Evolutionary conservation across 2,888 invertebrate species (phyloP).

Genomic region (Steinernema hermaphroditum): DNA sequence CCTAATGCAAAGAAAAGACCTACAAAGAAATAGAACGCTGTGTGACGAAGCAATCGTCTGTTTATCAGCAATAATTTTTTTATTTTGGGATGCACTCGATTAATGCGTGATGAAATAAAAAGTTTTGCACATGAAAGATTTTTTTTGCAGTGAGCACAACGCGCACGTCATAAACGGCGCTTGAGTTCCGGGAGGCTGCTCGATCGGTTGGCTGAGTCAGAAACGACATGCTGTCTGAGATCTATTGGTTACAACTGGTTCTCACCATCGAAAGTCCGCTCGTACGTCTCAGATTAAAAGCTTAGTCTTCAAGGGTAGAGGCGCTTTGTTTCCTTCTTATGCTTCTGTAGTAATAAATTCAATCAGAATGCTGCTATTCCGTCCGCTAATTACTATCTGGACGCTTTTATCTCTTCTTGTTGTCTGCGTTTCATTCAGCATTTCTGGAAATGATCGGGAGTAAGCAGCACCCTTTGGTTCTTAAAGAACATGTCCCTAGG

Average conservation of each 20-base stretch:
- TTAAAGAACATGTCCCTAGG: not conserved
- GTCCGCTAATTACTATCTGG: not conserved
- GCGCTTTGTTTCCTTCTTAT: not conserved
- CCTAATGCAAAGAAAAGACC: too few relatives aligned
- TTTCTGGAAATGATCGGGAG: not conserved
- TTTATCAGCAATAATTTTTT: too few relatives aligned
- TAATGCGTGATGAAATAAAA: not conserved
- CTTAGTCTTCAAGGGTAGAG: slow-evolving; percentile 24
- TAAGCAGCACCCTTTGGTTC: too few relatives aligned
- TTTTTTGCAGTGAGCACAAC: slow-evolving; percentile 1
- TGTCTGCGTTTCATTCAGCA: not conserved
- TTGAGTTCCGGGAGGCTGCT: slow-evolving; percentile 20
- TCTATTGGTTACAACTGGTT: slow-evolving; percentile 31
- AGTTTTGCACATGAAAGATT: not conserved
- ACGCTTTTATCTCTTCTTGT: too few relatives aligned
- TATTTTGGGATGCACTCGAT: too few relatives aligned
- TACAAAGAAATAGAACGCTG: too few relatives aligned
- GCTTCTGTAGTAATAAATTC: not conserved
- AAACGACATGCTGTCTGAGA: slow-evolving; percentile 20
- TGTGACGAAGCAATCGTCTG: too few relatives aligned
- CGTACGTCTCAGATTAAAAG: slow-evolving; percentile 12
- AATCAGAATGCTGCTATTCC: not conserved
- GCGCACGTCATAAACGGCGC: slow-evolving; percentile 4
- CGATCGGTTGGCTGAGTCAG: slow-evolving; percentile 12
- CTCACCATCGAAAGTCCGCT: slow-evolving; percentile 22